Evolutionary conservation across 2,888 invertebrate species (phyloP), one percentile per base, ranked within the genome.

Genomic region (Congeria kusceri): DNA sequence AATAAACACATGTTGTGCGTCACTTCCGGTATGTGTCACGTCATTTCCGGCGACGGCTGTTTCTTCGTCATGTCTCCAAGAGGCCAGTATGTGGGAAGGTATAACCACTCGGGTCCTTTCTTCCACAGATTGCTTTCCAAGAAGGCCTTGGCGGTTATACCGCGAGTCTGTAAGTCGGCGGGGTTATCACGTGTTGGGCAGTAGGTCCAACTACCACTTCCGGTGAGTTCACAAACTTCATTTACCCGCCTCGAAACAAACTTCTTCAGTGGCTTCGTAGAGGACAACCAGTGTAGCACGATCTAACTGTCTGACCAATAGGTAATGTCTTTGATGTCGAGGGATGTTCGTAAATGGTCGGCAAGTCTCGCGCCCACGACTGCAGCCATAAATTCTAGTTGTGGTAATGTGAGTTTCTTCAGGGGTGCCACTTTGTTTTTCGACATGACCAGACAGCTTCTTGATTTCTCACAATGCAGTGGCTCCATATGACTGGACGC

Each of bases 121-220:
- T 20, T 32, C 39, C 62, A 62, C 18, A 62, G 32, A n/a, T 5
- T 2, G 13, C 13, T 62, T n/a, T 39, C 32, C 39, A 18, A 15
- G 9, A 32, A 62, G n/a, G 28, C 15, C 4, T 18, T n/a, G 15
- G 62, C 62, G 5, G n/a, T 20, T 4, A 62, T 32, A 15, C 39
- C 62, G n/a, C 62, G 28, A n/a, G 29, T 58, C n/a, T 32, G 61
- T 15, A 61, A 39, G 32, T 61, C 67, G 13, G 67, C 67, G 2
- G 67, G 67, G 25, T 62, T 39, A 3, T 28, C 62, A 13, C n/a
- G 62, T 32, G 62, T 62, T n/a, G 29, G 62, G 18, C 62, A 62
- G 39, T 62, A 62, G 3, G 5, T 15, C 39, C 32, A 62, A 11
- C 23, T 2, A 25, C 2, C 18, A 25, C 25, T 27, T 25, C 27